Evolutionary conservation across 2,113 vertebrate species (phyloP).

Genomic region (Barnardius zonarius): DNA sequence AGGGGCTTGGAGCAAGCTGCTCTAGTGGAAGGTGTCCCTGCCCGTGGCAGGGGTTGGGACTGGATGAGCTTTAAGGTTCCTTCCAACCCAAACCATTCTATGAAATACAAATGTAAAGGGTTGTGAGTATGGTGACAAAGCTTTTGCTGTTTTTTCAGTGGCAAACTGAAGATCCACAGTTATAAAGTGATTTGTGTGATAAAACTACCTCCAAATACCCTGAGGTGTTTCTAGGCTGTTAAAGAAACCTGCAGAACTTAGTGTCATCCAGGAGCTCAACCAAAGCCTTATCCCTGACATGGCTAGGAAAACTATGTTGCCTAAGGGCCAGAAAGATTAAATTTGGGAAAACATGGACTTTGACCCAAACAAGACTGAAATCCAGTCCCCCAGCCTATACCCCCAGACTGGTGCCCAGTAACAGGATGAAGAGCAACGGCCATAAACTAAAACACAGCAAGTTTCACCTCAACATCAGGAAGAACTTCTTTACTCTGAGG

Average conservation of each 20-base stretch:
- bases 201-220: neutral
- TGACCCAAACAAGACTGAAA: neutral
- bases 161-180: fast-evolving
- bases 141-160: neutral
- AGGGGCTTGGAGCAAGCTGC: neutral
- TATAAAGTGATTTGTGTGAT: neutral
- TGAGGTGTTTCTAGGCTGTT: neutral
- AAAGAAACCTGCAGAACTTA: neutral
- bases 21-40: fast-evolving
- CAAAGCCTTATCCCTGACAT: neutral
- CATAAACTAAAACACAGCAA: neutral
- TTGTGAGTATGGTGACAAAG: neutral
- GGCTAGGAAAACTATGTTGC: fast-evolving
- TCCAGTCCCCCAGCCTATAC: neutral
- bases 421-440: neutral
- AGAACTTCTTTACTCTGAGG: neutral
- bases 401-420: neutral
- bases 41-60: neutral
- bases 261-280: neutral
- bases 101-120: neutral
- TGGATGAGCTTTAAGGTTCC: neutral
- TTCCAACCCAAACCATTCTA: neutral
- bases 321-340: neutral
- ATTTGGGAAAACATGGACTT: neutral
- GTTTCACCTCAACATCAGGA: neutral